Percentiles rank a stretch among this genome's conserved stretches.
These are phyloP conservation scores for Pseudotriccus pelzelni DNA, from an alignment of 2,797 vertebrate species.

Conservation along the genomic window DNA sequence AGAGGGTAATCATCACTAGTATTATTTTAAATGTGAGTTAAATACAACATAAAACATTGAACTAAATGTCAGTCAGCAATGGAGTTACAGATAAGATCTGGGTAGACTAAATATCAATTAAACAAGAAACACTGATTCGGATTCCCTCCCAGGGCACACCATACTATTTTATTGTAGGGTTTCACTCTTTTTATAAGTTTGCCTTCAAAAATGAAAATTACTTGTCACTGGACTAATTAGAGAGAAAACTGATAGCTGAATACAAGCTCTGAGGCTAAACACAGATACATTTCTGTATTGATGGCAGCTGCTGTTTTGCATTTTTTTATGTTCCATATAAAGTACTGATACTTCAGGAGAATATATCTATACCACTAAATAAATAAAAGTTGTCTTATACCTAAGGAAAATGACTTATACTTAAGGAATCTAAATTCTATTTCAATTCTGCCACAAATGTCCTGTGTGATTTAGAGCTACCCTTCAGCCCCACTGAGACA, in stretches of 20 bases:
- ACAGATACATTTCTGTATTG: not conserved
- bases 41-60: not conserved
- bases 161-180: not conserved
- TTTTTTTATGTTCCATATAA: not conserved
- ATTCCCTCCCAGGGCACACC: not conserved
- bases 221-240: not conserved
- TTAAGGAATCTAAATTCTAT: not conserved
- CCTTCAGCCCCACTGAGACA: not conserved
- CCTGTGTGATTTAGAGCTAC: not conserved
- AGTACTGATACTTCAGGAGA: not conserved
- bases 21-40: not conserved
- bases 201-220: not conserved
- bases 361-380: not conserved
- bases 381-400: not conserved
- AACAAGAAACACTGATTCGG: not conserved
- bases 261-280: not conserved
- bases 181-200: not conserved
- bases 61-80: not conserved
- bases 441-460: not conserved
- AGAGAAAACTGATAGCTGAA: not conserved
- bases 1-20: not conserved
- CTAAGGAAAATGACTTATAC: not conserved
- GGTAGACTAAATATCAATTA: not conserved
- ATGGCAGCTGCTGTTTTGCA: not conserved
- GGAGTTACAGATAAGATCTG: not conserved